Evolutionary conservation across 2,113 vertebrate genomes (phyloP), one percentile per base, ranked within the genome.

Genomic region (Megaleporinus macrocephalus): DNA sequence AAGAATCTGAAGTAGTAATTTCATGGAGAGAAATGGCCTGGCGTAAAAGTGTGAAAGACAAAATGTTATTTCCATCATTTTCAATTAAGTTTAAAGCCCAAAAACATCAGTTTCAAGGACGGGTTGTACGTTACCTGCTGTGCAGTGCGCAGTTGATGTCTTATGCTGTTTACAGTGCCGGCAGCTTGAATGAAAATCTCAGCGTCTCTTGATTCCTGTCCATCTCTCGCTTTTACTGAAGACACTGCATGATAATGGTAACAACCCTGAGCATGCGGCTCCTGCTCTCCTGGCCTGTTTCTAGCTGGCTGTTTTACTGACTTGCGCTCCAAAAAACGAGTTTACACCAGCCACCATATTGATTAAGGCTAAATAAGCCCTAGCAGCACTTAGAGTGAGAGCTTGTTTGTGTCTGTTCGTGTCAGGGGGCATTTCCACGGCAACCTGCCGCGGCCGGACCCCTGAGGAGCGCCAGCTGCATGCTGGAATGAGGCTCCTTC

Each of bases 401-500:
- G 85, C 89, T 92, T 93, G 90, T 93, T 91, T 93, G 90, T 90
- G 88, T 88, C 89, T 85, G 81, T 85, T 84, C 85, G 85, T 89
- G 89, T 90, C 87, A 88, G 86, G 72, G 83, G 86, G 88, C 89
- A 87, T 88, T 89, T 92, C 87, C 87, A 89, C 86, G 82, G 88
- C 88, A 87, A 89, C 83, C 85, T 87, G 49, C 76, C 49, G 47
- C 72, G 85, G 81, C 83, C 85, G 89, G 72, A 83, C 87, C 92
- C 90, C 90, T 86, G 84, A 85, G 90, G 91, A 90, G 89, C 85
- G 65, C 84, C 84, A 89, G 90, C 88, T 89, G 82, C 89, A 75
- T 63, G 29, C 81, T 84, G 91, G 92, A 94, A 92, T 91, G 93
- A 93, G 92, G 85, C 90, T 88, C 88, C 88, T 83, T 91, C 92